Percentiles rank a stretch among this genome's conserved stretches.
Evolutionary conservation across 35 echinoderm and acorn worm genomes (phyloP).

Genomic region (Chiridota heheva): DNA sequence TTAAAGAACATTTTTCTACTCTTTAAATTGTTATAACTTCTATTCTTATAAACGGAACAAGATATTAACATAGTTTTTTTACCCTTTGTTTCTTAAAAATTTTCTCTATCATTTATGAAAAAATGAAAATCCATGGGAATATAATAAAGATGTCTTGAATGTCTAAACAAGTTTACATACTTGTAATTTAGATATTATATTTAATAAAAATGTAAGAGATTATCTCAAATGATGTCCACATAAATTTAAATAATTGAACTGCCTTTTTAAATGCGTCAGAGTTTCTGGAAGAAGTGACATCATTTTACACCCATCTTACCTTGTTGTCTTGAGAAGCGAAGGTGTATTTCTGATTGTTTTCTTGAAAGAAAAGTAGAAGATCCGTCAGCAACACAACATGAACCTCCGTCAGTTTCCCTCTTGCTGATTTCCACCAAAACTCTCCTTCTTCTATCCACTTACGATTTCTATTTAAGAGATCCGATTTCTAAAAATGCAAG

Average conservation of each 20-base stretch:
- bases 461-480: constrained; percentile 72
- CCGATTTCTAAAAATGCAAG: constrained; percentile 75
- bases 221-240: not conserved
- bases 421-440: constrained; percentile 76
- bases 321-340: constrained; percentile 93
- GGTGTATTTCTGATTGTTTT: constrained; percentile 89
- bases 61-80: no score
- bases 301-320: constrained; percentile 38
- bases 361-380: constrained; percentile 71
- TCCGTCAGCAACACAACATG: constrained; percentile 81
- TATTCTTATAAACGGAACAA: not conserved
- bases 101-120: no score
- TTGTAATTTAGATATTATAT: no score
- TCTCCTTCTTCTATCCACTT: constrained; percentile 90
- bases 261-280: not conserved
- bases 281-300: not conserved
- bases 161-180: no score
- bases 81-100: not conserved
- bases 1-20: no score
- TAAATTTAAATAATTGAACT: not conserved
- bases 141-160: not conserved
- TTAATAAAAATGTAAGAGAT: not conserved
- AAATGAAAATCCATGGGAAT: no score
- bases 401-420: constrained; percentile 84
- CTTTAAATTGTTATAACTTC: no score